Evolutionary conservation across 2,888 invertebrate species (phyloP).

Genomic region (Diaperis boleti): DNA sequence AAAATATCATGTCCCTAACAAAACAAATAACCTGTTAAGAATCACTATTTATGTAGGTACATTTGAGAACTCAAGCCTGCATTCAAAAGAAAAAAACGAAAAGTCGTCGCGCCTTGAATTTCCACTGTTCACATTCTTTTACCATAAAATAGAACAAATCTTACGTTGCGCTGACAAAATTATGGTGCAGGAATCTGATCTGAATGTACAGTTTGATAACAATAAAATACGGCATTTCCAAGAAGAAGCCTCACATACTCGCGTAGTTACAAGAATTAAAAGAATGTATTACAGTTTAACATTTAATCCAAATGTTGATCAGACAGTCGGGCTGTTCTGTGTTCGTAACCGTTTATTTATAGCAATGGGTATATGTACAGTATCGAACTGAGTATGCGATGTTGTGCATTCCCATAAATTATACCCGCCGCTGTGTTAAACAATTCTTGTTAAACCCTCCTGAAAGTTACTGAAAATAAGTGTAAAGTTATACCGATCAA

Average conservation of each 20-base stretch:
- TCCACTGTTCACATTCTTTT: no score
- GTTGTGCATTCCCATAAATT: slow-evolving; percentile 60
- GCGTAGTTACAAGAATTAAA: slow-evolving; percentile 59
- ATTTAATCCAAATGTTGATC: slow-evolving; percentile 63
- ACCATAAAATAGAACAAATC: background rate
- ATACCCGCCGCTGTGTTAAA: slow-evolving; percentile 55
- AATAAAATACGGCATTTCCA: slow-evolving; percentile 48
- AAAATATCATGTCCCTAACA: no score
- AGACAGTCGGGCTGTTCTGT: slow-evolving; percentile 55
- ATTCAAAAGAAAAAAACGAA: no score
- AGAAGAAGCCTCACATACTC: slow-evolving; percentile 56
- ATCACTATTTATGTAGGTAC: no score
- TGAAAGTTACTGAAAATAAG: slow-evolving; percentile 1
- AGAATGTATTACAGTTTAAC: slow-evolving; percentile 62
- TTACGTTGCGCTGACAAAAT: slow-evolving; percentile 22
- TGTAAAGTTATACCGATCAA: background rate
- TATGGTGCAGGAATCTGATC: slow-evolving; percentile 36
- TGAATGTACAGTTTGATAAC: slow-evolving; percentile 34
- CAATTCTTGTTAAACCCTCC: slow-evolving; percentile 50
- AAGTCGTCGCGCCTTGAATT: no score
- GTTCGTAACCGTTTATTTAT: slow-evolving; percentile 56
- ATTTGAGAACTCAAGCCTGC: no score
- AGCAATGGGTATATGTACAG: slow-evolving; percentile 56
- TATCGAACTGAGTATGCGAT: slow-evolving; percentile 55
- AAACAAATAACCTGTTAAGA: no score